phyloP scores from a whole-genome alignment of 2,113 vertebrate species.

The Anoplopoma fimbria region DNA sequence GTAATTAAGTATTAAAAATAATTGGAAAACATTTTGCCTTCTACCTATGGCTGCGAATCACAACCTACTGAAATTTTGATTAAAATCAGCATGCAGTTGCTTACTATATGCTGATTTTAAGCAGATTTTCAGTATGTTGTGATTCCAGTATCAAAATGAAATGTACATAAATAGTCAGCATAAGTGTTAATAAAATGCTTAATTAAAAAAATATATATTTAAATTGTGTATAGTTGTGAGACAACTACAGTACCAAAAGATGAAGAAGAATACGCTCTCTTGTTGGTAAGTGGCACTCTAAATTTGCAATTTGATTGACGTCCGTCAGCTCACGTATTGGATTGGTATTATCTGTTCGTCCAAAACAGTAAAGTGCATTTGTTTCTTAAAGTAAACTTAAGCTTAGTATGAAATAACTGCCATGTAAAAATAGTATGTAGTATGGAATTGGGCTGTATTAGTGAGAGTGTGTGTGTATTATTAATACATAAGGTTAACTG shows the following conservation, averaged over 20 bases:
- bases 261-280: too few species aligned
- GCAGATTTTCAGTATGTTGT: too few species aligned
- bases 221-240: too few species aligned
- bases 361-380: neutral
- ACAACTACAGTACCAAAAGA: too few species aligned
- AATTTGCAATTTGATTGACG: neutral
- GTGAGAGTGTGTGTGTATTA: neutral
- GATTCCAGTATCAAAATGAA: neutral
- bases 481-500: neutral
- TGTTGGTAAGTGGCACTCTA: neutral
- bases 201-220: too few species aligned
- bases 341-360: neutral
- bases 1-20: too few species aligned
- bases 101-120: too few species aligned
- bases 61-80: too few species aligned
- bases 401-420: neutral
- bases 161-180: neutral
- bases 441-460: neutral
- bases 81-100: too few species aligned
- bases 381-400: neutral
- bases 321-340: neutral
- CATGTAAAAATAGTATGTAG: neutral
- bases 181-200: neutral
- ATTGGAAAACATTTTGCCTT: neutral
- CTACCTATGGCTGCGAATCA: too few species aligned